Percentiles rank a stretch among this genome's conserved stretches.
Evolutionary conservation across 2,113 vertebrate genomes (phyloP).

Genomic region (Synchiropus splendidus): DNA sequence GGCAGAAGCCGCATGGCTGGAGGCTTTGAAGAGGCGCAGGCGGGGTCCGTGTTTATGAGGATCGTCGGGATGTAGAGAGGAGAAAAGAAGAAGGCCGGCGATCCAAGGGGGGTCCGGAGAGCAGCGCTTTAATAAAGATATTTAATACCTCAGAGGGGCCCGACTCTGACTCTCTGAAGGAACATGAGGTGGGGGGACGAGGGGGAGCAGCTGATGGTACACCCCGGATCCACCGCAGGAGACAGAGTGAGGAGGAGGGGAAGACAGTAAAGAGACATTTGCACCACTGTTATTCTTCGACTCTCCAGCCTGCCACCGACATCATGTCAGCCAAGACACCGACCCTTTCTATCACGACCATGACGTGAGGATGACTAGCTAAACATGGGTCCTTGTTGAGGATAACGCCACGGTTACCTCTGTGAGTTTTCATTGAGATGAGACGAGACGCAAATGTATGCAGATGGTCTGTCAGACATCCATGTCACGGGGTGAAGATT

Average conservation of each 20-base stretch:
- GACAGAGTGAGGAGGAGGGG: slow-evolving; percentile 1
- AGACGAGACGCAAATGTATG: too few relatives aligned
- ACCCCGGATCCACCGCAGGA: slow-evolving; percentile 9
- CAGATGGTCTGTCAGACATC: too few relatives aligned
- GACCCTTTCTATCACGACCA: too few relatives aligned
- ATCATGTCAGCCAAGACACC: too few relatives aligned
- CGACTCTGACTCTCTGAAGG: slow-evolving; percentile 46
- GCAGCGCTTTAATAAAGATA: slow-evolving; percentile 69
- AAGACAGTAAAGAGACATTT: background rate
- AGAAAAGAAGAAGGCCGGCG: slow-evolving; percentile 34
- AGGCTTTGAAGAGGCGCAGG: slow-evolving; percentile 51
- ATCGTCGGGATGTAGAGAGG: slow-evolving; percentile 37
- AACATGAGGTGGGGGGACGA: slow-evolving; percentile 38
- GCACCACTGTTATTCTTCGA: too few relatives aligned
- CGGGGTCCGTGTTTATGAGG: slow-evolving; percentile 39
- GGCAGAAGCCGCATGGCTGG: slow-evolving; percentile 57
- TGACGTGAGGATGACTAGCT: too few relatives aligned
- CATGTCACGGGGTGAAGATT: too few relatives aligned
- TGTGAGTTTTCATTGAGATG: too few relatives aligned
- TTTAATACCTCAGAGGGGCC: slow-evolving; percentile 61
- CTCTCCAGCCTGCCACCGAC: too few relatives aligned
- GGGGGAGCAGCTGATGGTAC: slow-evolving; percentile 38
- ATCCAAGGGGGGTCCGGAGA: slow-evolving; percentile 19
- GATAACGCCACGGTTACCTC: too few relatives aligned
- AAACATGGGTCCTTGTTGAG: too few relatives aligned